These are phyloP conservation scores for Scomber japonicus DNA, from an alignment of 2,113 vertebrate genomes.

Conservation along the genomic window DNA sequence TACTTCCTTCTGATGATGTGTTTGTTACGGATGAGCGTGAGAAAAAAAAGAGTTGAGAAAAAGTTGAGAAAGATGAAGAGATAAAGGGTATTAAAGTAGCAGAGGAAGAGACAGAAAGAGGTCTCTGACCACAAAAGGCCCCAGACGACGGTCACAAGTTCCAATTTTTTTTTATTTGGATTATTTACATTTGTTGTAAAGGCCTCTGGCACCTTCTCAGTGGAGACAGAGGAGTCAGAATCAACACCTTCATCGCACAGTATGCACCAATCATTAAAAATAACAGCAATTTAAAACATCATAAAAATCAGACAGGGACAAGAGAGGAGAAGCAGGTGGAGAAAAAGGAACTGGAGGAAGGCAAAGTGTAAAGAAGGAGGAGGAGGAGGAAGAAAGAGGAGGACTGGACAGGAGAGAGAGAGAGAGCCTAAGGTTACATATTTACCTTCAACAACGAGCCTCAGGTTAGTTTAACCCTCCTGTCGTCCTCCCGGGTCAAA, in stretches of 20 bases:
- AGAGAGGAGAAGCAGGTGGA: conserved; percentile 1
- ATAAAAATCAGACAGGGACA: conserved; percentile 65
- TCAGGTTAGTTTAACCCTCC: no score
- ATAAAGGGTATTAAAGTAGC: background rate
- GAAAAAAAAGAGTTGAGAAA: conserved; percentile 1
- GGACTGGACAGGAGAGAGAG: background rate
- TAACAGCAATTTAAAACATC: conserved; percentile 61
- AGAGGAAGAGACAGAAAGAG: background rate
- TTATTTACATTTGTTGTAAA: conserved; percentile 79
- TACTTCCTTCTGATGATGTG: no score
- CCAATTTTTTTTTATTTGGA: conserved; percentile 54
- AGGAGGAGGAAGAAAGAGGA: background rate
- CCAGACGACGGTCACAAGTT: conserved; percentile 56
- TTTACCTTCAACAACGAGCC: no score
- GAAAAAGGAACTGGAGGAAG: background rate
- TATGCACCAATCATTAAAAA: conserved; percentile 72
- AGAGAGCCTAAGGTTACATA: background rate
- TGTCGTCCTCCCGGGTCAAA: no score
- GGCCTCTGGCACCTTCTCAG: conserved; percentile 61
- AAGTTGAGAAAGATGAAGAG: background rate
- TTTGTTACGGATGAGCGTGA: no score
- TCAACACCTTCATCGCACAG: conserved; percentile 37
- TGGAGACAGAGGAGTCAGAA: conserved; percentile 57
- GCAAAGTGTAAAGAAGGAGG: no score
- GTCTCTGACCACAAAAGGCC: background rate